These are phyloP conservation scores for Aphelocoma californica DNA, from an alignment of 2,797 vertebrate species.

Conservation along the genomic window DNA sequence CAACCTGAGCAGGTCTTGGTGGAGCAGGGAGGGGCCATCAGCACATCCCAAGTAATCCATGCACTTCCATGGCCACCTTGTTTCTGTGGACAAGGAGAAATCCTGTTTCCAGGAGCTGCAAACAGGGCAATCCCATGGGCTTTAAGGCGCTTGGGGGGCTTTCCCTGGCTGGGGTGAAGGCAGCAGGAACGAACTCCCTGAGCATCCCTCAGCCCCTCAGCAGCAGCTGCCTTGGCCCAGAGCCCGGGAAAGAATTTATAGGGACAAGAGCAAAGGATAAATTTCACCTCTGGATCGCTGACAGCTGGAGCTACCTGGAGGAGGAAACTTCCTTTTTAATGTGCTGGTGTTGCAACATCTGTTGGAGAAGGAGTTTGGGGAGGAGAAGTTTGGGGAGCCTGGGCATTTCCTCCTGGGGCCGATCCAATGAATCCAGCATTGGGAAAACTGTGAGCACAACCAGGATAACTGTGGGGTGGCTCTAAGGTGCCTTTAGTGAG, in stretches of 20 bases:
- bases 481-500: not conserved
- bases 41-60: accelerated
- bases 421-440: not conserved
- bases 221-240: not conserved
- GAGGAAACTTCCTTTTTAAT: not conserved
- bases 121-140: not conserved
- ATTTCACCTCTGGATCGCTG: not conserved
- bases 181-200: not conserved
- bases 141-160: not conserved
- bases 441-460: not conserved
- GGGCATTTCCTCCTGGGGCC: not conserved
- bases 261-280: not conserved
- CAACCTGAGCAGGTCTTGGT: not conserved
- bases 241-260: not conserved
- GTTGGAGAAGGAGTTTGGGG: not conserved
- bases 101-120: not conserved
- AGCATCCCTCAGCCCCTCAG: not conserved
- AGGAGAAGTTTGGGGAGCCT: not conserved
- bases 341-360: not conserved
- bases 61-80: not conserved
- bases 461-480: not conserved
- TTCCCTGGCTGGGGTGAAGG: not conserved
- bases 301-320: slow-evolving; percentile 39
- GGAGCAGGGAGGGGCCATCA: not conserved
- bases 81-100: not conserved